These are phyloP conservation scores for Antigone vipio DNA, from an alignment of 2,113 vertebrate genomes.

Conservation along the genomic window DNA sequence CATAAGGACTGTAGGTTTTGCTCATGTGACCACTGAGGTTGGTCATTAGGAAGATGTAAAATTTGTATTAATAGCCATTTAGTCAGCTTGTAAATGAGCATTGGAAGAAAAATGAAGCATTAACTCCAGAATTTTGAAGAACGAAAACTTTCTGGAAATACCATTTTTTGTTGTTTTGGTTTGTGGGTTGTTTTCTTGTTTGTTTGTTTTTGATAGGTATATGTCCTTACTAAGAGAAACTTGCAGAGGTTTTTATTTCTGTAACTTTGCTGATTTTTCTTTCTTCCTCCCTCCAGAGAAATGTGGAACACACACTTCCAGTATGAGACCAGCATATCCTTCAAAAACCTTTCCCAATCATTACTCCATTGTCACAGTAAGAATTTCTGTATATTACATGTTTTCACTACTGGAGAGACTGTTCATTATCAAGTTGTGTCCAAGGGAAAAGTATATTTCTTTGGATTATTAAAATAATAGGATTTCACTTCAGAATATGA, in stretches of 20 bases:
- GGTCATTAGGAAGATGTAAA: neutral
- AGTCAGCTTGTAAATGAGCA: neutral
- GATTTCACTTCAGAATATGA: neutral
- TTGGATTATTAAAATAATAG: neutral
- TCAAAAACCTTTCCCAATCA: constrained; percentile 99
- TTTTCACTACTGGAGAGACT: neutral
- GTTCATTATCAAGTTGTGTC: neutral
- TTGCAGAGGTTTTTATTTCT: neutral
- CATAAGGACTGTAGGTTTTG: neutral
- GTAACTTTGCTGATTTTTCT: neutral
- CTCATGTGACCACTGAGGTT: neutral
- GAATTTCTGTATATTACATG: neutral
- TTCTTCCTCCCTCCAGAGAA: constrained; percentile 71
- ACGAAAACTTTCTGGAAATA: neutral
- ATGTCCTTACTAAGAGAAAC: neutral
- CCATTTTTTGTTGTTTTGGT: neutral
- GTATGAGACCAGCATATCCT: constrained; percentile 91
- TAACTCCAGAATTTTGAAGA: neutral
- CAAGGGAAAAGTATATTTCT: neutral
- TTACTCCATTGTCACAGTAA: constrained; percentile 95
- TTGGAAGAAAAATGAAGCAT: neutral
- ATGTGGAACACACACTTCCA: constrained; percentile 81
- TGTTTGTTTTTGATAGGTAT: neutral
- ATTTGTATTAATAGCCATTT: neutral
- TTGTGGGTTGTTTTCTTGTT: neutral